Evolutionary conservation across 2,797 vertebrate genomes (phyloP), one percentile per base, ranked within the genome.

Genomic region (Xerus rutilus): DNA sequence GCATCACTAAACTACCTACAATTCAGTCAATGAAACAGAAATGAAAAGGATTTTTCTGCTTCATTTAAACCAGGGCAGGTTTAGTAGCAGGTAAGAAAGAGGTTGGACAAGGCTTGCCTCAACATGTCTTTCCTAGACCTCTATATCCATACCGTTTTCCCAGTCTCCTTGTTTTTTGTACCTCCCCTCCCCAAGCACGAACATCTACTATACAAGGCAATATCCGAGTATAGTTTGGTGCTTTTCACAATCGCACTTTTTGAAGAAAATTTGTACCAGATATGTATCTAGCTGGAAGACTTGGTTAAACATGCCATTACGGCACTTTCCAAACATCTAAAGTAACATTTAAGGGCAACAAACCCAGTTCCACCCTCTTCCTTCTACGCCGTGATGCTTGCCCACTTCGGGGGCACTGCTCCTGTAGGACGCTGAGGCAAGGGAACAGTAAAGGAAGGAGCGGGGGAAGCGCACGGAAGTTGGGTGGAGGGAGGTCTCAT

Each of bases 401-500:
- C 92, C 92, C 89, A 87, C 72, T 91, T 39, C 15, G 70, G 78
- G 91, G 84, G 39, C 70, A 76, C 54, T 6, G 52, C 32, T 96
- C 17, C 39, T n/a, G 9, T 35, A 81, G 70, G 62, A 64, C 82
- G 86, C 84, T 8, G 25, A 78, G 85, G 69, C 64, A 28, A 79
- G 28, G 49, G 74, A 59, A 57, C 95, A 92, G 77, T 43, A 89
- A 78, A 93, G 95, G 97, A 95, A 97, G 95, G 92, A 97, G 96
- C 73, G 97, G 97, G 96, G 96, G 93, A 92, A 96, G 94, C 83
- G 94, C 93, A 97, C 92, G 96, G 96, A 98, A 98, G 96, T 96
- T 96, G 96, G 97, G 96, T 93, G 94, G 95, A 97, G 90, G 93
- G 88, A 95, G 91, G 83, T 96, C 95, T 93, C 95, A 73, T 86